Evolutionary conservation across 2,888 invertebrate genomes (phyloP).

Genomic region (Phoenoteleia sp.): DNA sequence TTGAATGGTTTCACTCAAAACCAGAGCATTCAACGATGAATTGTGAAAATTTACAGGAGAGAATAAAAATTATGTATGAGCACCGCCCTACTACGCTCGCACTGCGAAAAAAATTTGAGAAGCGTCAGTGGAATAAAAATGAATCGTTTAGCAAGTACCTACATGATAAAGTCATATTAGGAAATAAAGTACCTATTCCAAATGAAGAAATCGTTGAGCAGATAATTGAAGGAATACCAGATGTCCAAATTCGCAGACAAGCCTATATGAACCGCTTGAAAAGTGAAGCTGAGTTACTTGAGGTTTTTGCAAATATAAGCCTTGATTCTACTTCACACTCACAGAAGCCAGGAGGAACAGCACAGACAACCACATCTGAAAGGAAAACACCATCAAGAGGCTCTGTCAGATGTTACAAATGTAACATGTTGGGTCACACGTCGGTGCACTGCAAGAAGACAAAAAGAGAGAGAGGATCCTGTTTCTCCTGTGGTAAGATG

Average conservation of each 20-base stretch:
- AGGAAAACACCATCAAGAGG: background rate
- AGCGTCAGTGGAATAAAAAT: conserved; percentile 53
- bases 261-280: conserved; percentile 53
- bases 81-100: conserved; percentile 52
- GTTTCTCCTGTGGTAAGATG: conserved; percentile 29
- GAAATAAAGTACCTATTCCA: background rate
- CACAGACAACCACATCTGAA: background rate
- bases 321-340: background rate
- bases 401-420: conserved; percentile 39
- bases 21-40: conserved; percentile 6
- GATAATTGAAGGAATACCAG: conserved; percentile 16
- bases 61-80: conserved; percentile 64
- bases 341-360: background rate
- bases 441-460: conserved; percentile 19
- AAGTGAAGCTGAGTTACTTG: background rate
- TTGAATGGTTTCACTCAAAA: conserved; percentile 19
- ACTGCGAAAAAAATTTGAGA: conserved; percentile 71
- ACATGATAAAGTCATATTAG: conserved; percentile 59
- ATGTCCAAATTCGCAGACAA: conserved; percentile 37
- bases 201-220: background rate
- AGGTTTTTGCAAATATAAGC: background rate
- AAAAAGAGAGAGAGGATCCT: conserved; percentile 18
- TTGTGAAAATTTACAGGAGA: background rate
- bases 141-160: conserved; percentile 70
- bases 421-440: conserved; percentile 24